These are phyloP conservation scores for Melanerpes formicivorus DNA, from an alignment of 2,113 vertebrate genomes.

Conservation along the genomic window DNA sequence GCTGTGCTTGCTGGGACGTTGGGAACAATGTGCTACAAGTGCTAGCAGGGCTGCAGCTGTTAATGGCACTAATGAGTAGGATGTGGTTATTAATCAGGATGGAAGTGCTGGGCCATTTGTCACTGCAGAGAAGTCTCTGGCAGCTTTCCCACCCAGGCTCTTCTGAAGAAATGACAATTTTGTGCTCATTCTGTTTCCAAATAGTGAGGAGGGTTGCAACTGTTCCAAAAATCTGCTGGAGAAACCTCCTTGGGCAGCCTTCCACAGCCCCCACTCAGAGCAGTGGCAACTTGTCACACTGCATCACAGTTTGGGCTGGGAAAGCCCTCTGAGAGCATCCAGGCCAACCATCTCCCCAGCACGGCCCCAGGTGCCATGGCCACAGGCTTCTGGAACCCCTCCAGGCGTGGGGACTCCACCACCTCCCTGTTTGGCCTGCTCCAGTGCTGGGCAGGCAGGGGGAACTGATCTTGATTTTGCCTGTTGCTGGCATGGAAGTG, in stretches of 20 bases:
- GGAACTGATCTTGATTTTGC: background rate
- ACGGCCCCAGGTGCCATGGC: no score
- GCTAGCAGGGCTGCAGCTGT: background rate
- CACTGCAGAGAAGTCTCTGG: background rate
- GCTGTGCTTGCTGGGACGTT: background rate
- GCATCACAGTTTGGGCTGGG: background rate
- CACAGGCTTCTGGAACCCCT: no score
- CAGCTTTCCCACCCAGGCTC: background rate
- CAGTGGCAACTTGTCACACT: background rate
- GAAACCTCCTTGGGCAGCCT: background rate
- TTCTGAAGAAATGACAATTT: background rate
- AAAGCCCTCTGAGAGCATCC: background rate
- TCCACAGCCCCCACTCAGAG: background rate
- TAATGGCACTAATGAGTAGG: background rate
- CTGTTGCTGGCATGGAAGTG: background rate
- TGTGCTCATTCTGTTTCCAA: slow-evolving; percentile 13
- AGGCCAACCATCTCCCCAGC: no score
- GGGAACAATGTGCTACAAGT: background rate
- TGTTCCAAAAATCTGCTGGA: background rate
- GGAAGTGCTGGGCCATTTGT: background rate
- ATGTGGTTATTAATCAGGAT: background rate
- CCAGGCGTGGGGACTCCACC: no score
- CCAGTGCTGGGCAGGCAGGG: background rate
- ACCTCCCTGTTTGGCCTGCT: no score
- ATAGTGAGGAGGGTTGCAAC: background rate